Percentiles rank a stretch among this genome's conserved stretches.
Evolutionary conservation across 2,888 invertebrate species (phyloP).

Genomic region (Torymus tubicola): DNA sequence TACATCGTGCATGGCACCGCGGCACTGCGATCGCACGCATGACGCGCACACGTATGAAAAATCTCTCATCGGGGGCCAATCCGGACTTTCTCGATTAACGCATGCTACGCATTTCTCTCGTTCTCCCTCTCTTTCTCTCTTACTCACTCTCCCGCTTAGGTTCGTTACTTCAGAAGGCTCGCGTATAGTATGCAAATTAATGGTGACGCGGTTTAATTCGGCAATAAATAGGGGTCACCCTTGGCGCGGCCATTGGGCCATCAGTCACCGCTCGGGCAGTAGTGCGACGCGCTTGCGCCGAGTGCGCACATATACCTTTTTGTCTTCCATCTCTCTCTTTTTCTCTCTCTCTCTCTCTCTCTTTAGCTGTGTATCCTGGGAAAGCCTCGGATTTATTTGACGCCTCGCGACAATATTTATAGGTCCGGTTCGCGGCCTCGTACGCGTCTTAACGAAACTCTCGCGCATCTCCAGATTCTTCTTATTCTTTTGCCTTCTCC

Average conservation of each 20-base stretch:
- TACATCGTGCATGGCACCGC: too few relatives aligned
- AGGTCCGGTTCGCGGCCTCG: constrained; percentile 71
- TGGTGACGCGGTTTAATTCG: constrained; percentile 76
- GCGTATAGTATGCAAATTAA: constrained; percentile 74
- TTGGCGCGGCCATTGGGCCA: constrained; percentile 71
- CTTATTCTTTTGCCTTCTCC: constrained; percentile 4
- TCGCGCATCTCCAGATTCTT: constrained; percentile 27
- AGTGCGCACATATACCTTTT: neutral
- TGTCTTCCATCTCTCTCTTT: constrained; percentile 62
- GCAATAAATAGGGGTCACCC: constrained; percentile 76
- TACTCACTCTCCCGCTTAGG: too few relatives aligned
- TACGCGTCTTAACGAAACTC: constrained; percentile 64
- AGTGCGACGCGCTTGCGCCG: too few relatives aligned
- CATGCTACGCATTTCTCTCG: neutral
- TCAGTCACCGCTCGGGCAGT: constrained; percentile 67
- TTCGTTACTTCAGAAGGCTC: constrained; percentile 1
- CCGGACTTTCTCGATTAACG: neutral
- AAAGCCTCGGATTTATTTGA: constrained; percentile 76
- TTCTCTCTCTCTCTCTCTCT: constrained; percentile 10
- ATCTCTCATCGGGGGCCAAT: constrained; percentile 6
- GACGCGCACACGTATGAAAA: neutral
- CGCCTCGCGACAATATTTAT: constrained; percentile 75
- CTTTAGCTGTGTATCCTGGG: constrained; percentile 68
- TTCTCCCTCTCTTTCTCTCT: neutral
- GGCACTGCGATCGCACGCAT: neutral